Evolutionary conservation across 2,113 vertebrate genomes (phyloP).

Genomic region (Protobothrops flavoviridis): DNA sequence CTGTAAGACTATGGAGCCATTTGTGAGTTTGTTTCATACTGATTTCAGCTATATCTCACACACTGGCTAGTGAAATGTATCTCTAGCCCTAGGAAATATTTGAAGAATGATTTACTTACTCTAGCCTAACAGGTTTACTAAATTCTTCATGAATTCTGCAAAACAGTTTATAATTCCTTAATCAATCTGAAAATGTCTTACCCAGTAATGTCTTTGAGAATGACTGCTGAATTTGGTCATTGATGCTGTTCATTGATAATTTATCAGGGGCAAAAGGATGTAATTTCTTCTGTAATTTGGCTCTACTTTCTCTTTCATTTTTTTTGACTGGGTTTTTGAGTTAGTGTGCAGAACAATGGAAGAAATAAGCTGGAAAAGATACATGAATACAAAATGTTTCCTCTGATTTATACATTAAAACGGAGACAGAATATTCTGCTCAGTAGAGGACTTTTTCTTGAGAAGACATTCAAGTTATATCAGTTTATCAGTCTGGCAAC

Average conservation of each 20-base stretch:
- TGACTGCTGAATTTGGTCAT: not conserved
- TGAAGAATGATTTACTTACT: not conserved
- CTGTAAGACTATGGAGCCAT: constrained; percentile 29
- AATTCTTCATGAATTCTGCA: not conserved
- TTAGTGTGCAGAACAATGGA: constrained; percentile 29
- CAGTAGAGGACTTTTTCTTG: constrained; percentile 32
- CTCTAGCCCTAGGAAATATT: not conserved
- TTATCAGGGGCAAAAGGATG: constrained; percentile 6
- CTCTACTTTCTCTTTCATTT: constrained; percentile 3
- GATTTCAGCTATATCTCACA: not conserved
- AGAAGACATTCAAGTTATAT: constrained; percentile 62
- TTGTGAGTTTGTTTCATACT: constrained; percentile 12
- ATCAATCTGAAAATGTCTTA: constrained; percentile 9
- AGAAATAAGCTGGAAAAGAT: constrained; percentile 46
- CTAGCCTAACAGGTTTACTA: not conserved
- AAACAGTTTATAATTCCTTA: not conserved
- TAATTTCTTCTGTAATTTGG: not conserved
- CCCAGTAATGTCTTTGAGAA: not conserved
- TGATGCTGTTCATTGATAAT: constrained; percentile 21
- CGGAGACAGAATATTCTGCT: constrained; percentile 51
- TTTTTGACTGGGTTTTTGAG: not conserved
- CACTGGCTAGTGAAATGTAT: not conserved
- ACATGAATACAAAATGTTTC: constrained; percentile 40
- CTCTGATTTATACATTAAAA: constrained; percentile 57
- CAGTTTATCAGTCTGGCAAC: constrained; percentile 41